Conservation (phyloP, 2,113 vertebrate species). For the Amblyopsis rosae region DNA sequence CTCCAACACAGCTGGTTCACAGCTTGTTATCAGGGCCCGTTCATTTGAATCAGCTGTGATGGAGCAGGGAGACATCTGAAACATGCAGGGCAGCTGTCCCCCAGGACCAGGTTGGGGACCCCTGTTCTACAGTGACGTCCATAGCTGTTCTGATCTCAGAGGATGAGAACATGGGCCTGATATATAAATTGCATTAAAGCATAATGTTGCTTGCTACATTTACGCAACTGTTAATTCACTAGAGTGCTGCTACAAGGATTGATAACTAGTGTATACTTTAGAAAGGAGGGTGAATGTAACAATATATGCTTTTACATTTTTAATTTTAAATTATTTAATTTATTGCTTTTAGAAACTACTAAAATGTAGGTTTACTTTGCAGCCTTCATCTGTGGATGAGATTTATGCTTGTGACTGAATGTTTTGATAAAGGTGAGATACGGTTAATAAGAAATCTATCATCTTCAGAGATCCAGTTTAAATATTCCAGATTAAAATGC, state of each 20-base stretch:
- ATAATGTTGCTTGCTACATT: conserved; percentile 23
- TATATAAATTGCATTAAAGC: conserved; percentile 15
- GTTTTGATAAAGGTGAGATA: neutral
- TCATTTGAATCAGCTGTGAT: no score
- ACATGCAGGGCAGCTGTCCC: no score
- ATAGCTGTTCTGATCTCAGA: conserved; percentile 4
- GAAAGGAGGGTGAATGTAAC: conserved; percentile 47
- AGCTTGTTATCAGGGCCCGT: no score
- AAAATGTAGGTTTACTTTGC: neutral
- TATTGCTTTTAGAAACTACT: conserved; percentile 51
- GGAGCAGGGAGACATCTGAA: no score
- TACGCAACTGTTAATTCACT: conserved; percentile 46
- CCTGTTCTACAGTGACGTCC: conserved; percentile 19
- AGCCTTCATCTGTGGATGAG: conserved; percentile 10
- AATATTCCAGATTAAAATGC: conserved; percentile 51
- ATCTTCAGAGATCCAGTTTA: conserved; percentile 23
- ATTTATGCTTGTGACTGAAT: conserved; percentile 16
- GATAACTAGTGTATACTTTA: conserved; percentile 38
- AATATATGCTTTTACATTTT: conserved; percentile 29
- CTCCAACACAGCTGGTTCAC: no score
- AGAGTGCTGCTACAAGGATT: conserved; percentile 70
- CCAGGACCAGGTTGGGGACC: no score
- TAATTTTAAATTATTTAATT: conserved; percentile 45
- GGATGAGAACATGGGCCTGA: conserved; percentile 16
- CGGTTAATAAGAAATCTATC: conserved; percentile 3